Evolutionary conservation across 2,113 vertebrate species (phyloP), one percentile per base, ranked within the genome.

Genomic region (Ascaphus truei): DNA sequence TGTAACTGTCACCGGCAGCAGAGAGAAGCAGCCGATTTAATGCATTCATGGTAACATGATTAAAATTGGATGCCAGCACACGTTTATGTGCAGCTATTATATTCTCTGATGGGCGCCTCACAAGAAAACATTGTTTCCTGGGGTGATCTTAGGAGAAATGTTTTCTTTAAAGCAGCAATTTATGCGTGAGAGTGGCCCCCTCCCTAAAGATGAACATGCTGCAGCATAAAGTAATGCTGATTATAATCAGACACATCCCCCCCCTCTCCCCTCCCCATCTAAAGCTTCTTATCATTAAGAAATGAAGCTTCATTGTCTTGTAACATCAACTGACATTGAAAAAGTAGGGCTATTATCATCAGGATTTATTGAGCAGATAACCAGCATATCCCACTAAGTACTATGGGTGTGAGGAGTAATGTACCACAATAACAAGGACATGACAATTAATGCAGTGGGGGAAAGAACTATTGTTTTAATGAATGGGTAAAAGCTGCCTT

Each of bases 1-100:
- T 51, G 55, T 22, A 60, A 15, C 30, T 69, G 66, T 47, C 66
- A 69, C n/a, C n/a, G n/a, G n/a, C n/a, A 16, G 10, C 13, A 59
- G 16, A 36, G 31, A 43, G 56, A 34, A 59, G 41, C 37, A 26
- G 7, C 11, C n/a, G 7, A 55, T 62, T 67, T 56, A 25, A 30
- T 57, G 22, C 33, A 11, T 43, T 31, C 16, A 33, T 9, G 11
- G 5, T 59, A 51, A 69, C 43, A 39, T 50, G 48, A 68, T 69
- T 59, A 59, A 22, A 59, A 36, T 30, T 23, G 7, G 41, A 29
- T 11, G 31, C 16, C 23, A 23, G 55, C 4, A 45, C 27, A 36
- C 29, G 50, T 47, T 43, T 34, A 29, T 36, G 48, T 56, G 65
- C 52, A 55, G 13, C 4, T 29, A 45, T 18, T 47, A n/a, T 47